phyloP scores from a whole-genome alignment of 1,140 invertebrate species.

The Drosophila pseudoananassae region DNA sequence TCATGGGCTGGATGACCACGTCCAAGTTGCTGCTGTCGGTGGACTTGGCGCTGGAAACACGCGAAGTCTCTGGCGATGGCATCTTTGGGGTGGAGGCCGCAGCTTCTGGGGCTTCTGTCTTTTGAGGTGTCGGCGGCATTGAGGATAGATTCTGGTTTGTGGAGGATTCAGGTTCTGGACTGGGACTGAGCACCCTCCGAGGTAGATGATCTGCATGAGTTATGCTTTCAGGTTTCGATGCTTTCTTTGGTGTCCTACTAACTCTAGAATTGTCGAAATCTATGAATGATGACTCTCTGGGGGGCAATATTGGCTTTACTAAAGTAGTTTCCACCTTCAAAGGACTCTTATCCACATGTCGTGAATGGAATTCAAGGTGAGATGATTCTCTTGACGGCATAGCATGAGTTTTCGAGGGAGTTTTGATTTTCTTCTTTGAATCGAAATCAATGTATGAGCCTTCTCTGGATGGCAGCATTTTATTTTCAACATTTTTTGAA shows the following conservation, averaged over 20 bases:
- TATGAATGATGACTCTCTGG: neutral
- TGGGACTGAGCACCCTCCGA: neutral
- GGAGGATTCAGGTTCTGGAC: neutral
- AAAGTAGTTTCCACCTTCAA: neutral
- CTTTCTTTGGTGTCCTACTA: neutral
- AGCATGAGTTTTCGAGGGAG: neutral
- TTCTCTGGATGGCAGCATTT: constrained; percentile 1
- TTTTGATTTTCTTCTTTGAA: neutral
- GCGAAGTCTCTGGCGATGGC: constrained; percentile 18
- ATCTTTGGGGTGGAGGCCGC: neutral
- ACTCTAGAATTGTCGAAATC: neutral
- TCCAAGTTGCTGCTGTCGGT: constrained; percentile 47
- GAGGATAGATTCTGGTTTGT: constrained; percentile 6
- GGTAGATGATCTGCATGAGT: neutral
- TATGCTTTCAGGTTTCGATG: neutral
- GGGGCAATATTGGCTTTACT: neutral
- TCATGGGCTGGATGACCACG: constrained; percentile 57
- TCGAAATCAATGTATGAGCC: neutral
- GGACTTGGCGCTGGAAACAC: constrained; percentile 33
- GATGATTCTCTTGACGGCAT: constrained; percentile 11
- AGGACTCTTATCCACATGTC: neutral
- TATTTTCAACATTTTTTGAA: neutral
- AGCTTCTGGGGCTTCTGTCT: neutral
- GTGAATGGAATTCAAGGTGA: constrained; percentile 5
- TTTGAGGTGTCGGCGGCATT: neutral